phyloP scores from a whole-genome alignment of 1,140 invertebrate genomes.

The honey bee (Apis mellifera) region Amel_HAv3.1 CM009933.2:6446501-6447000 shows the following conservation, averaged over 20 bases:
- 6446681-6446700: no score
- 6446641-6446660: not conserved
- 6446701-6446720: conserved; percentile 8
- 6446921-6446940: not conserved
- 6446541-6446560: not conserved
- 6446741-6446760: not conserved
- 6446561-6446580: conserved; percentile 1
- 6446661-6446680: not conserved
- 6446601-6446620: not conserved
- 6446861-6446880: not conserved
- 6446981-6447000: not conserved
- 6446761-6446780: not conserved
- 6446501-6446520: not conserved
- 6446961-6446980: conserved; percentile 44
- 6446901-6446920: not conserved
- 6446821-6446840: not conserved
- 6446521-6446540: not conserved
- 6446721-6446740: no score
- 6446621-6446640: not conserved
- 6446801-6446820: conserved; percentile 5
- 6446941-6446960: not conserved
- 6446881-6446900: not conserved
- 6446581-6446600: conserved; percentile 22
- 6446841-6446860: no score
- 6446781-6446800: not conserved